These are phyloP conservation scores for Oceanites oceanicus DNA, from an alignment of 2,113 vertebrate species.

Conservation along the genomic window DNA sequence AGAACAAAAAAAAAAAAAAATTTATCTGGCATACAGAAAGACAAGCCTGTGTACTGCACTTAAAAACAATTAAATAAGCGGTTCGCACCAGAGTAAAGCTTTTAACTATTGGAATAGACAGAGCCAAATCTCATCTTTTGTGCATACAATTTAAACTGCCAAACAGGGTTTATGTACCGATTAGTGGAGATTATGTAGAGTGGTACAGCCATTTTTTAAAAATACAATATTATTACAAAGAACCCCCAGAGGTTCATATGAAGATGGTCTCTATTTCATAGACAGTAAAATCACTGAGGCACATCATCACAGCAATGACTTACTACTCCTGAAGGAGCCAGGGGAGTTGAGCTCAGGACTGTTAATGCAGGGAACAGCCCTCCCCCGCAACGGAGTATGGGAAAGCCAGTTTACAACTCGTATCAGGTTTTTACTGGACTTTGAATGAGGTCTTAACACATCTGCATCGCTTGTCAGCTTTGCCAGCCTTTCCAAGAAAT, in stretches of 20 bases:
- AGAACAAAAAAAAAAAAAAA: not conserved
- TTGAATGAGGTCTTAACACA: not conserved
- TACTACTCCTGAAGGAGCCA: conserved; percentile 49
- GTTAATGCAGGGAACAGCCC: not conserved
- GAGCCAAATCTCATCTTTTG: conserved; percentile 31
- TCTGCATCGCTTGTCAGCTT: not conserved
- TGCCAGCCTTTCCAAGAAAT: not conserved
- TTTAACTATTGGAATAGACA: conserved; percentile 34
- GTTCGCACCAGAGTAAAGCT: not conserved
- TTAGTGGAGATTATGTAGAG: conserved; percentile 54
- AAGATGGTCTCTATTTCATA: conserved; percentile 68
- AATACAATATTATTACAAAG: conserved; percentile 68
- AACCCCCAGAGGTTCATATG: conserved; percentile 61
- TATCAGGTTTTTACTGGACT: not conserved
- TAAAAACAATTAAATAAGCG: conserved; percentile 38
- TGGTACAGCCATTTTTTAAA: conserved; percentile 48
- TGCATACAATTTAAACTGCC: conserved; percentile 49
- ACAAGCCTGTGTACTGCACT: not conserved
- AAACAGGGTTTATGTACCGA: conserved; percentile 61
- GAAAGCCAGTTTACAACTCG: not conserved
- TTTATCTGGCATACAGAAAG: conserved; percentile 7
- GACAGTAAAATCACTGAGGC: conserved; percentile 69
- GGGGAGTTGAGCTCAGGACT: conserved; percentile 39
- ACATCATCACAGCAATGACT: conserved; percentile 54
- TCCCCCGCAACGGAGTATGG: not conserved